Conservation (phyloP, 2,113 vertebrate genomes). For the Dasyornis broadbenti region DNA sequence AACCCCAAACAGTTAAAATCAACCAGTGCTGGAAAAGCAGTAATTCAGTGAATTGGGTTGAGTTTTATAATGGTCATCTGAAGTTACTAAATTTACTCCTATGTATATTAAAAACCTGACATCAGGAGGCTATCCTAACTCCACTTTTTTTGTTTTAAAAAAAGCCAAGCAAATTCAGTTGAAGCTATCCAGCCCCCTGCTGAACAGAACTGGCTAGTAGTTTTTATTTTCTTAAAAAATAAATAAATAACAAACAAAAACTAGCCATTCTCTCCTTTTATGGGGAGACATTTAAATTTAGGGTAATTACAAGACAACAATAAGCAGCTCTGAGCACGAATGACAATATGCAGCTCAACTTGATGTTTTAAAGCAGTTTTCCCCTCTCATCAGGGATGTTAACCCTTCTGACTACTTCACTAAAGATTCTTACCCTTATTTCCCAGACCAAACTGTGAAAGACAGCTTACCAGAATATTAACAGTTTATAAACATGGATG, state of each 20-base stretch:
- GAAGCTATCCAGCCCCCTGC: background rate
- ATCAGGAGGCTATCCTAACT: background rate
- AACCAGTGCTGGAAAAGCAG: background rate
- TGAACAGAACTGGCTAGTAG: background rate
- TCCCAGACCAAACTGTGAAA: background rate
- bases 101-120: background rate
- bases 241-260: background rate
- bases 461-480: background rate
- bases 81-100: background rate
- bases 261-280: background rate
- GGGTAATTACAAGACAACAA: constrained; percentile 42
- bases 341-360: constrained; percentile 37
- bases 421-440: background rate
- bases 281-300: constrained; percentile 6
- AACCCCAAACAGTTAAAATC: accelerated
- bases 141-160: background rate
- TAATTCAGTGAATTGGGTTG: background rate
- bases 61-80: background rate
- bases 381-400: constrained; percentile 4
- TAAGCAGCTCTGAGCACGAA: background rate
- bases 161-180: background rate
- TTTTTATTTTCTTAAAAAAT: background rate
- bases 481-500: background rate
- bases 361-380: constrained; percentile 31
- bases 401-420: constrained; percentile 23